Evolutionary conservation across 2,113 vertebrate species (phyloP).

Genomic region (Scalopus aquaticus): DNA sequence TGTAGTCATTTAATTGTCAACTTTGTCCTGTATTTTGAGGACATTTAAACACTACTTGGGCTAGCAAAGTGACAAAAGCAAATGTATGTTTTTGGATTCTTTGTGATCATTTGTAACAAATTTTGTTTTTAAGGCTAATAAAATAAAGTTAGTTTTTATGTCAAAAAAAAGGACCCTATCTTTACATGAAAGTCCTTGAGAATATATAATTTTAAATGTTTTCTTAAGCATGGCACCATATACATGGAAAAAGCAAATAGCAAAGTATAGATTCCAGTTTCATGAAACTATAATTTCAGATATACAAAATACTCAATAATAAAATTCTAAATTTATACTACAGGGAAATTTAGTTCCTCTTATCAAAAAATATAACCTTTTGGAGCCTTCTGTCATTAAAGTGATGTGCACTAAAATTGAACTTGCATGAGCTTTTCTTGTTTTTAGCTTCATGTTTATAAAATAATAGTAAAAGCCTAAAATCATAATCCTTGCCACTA

Average conservation of each 20-base stretch:
- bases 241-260: not conserved
- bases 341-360: not conserved
- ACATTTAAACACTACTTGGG: constrained; percentile 29
- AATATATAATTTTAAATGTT: not conserved
- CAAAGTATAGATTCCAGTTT: not conserved
- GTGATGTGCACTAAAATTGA: constrained; percentile 18
- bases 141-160: constrained; percentile 56
- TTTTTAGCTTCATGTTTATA: constrained; percentile 32
- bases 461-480: constrained; percentile 49
- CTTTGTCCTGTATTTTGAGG: constrained; percentile 37
- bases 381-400: not conserved
- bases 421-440: not conserved
- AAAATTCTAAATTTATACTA: not conserved
- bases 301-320: not conserved
- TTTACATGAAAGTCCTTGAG: constrained; percentile 6
- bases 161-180: not conserved
- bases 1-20: not conserved
- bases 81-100: constrained; percentile 39
- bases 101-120: constrained; percentile 55
- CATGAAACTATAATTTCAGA: not conserved
- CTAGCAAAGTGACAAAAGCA: constrained; percentile 50
- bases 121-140: constrained; percentile 74
- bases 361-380: not conserved
- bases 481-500: constrained; percentile 6
- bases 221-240: not conserved